Conservation (phyloP, 2,113 vertebrate species). For the Herpailurus yagouaroundi region DNA sequence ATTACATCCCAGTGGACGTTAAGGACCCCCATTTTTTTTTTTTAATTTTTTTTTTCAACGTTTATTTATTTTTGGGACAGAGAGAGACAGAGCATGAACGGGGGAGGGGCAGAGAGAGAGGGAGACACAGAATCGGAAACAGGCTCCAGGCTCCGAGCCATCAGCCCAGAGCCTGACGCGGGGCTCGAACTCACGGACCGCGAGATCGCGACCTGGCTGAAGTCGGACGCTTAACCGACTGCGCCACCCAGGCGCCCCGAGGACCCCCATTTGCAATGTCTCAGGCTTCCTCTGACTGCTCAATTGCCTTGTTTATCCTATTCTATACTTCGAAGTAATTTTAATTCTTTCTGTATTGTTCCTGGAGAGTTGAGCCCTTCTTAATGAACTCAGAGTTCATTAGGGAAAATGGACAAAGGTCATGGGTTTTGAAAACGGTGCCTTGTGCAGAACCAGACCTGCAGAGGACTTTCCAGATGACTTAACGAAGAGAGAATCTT, state of each 20-base stretch:
- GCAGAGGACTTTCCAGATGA: not conserved
- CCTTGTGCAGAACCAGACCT: not conserved
- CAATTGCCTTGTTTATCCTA: not conserved
- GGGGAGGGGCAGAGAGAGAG: too few relatives aligned
- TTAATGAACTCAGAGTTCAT: slow-evolving; percentile 19
- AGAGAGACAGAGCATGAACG: too few relatives aligned
- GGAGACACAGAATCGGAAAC: too few relatives aligned
- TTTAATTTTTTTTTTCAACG: too few relatives aligned
- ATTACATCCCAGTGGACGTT: not conserved
- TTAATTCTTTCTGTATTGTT: slow-evolving; percentile 39
- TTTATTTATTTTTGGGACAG: too few relatives aligned
- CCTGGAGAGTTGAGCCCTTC: not conserved
- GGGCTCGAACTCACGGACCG: too few relatives aligned
- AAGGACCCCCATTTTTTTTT: not conserved
- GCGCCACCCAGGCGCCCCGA: too few relatives aligned
- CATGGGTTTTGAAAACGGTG: slow-evolving; percentile 27
- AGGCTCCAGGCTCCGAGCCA: too few relatives aligned
- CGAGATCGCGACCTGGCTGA: too few relatives aligned
- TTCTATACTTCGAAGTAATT: not conserved
- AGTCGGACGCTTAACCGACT: too few relatives aligned
- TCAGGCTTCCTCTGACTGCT: not conserved
- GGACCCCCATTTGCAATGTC: not conserved
- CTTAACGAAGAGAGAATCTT: slow-evolving; percentile 61
- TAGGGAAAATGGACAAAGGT: slow-evolving; percentile 22
- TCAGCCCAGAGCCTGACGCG: too few relatives aligned